Percentiles rank a stretch among this genome's conserved stretches.
phyloP scores from a whole-genome alignment of 2,888 invertebrate genomes.

The Oligia fasciuncula region DNA sequence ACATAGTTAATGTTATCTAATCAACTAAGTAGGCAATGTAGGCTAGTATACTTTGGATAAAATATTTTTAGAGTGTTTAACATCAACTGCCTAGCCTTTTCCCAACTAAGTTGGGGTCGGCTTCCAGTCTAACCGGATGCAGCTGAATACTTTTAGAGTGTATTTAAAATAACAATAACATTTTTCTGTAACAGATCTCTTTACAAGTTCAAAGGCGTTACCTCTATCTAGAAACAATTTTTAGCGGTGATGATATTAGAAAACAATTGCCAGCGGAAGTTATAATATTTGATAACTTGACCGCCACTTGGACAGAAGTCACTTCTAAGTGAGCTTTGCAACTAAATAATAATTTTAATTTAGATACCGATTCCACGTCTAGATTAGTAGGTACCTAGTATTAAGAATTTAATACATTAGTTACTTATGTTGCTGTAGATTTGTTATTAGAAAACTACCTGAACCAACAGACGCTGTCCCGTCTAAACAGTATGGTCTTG shows the following conservation, averaged over 20 bases:
- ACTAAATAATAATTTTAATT: slow-evolving; percentile 8
- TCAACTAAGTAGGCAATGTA: not conserved
- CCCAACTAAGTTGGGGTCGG: too few species aligned
- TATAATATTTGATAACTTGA: slow-evolving; percentile 93
- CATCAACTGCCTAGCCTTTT: too few species aligned
- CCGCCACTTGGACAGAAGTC: slow-evolving; percentile 93
- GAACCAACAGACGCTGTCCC: not conserved
- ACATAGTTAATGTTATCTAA: not conserved
- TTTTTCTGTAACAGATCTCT: slow-evolving; percentile 83
- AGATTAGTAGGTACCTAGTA: not conserved
- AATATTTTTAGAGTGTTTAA: too few species aligned
- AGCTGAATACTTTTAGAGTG: too few species aligned
- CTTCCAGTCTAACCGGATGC: too few species aligned
- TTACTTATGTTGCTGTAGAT: not conserved
- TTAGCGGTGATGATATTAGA: slow-evolving; percentile 95
- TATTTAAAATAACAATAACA: too few species aligned
- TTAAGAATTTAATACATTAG: not conserved
- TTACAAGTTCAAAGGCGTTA: slow-evolving; percentile 96
- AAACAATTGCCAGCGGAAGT: slow-evolving; percentile 95
- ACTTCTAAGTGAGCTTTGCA: slow-evolving; percentile 87
- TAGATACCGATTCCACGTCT: not conserved
- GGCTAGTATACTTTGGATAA: too few species aligned
- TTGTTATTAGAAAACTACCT: not conserved
- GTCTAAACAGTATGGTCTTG: not conserved
- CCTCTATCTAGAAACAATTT: slow-evolving; percentile 97